A percentile compares a stretch with the other conserved stretches of the same genome.
These are phyloP conservation scores for Cathartes aura DNA, from an alignment of 2,113 vertebrate species.

Conservation along the genomic window DNA sequence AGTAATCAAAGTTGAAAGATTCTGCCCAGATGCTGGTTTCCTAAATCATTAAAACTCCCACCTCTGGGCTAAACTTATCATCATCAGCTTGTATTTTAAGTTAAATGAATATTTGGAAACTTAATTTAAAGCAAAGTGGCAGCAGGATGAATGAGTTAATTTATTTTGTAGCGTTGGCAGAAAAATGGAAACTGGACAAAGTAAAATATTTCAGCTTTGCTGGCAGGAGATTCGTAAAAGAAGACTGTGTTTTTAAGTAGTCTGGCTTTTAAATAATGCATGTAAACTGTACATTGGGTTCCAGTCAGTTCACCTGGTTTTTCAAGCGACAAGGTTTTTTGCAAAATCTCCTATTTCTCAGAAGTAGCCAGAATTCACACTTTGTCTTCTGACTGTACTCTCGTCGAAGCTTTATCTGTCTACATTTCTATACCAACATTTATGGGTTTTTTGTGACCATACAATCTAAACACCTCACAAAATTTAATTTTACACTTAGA, in stretches of 20 bases:
- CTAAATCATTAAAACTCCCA: background rate
- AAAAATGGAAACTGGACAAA: background rate
- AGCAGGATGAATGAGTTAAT: background rate
- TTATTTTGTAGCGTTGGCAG: background rate
- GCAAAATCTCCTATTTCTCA: background rate
- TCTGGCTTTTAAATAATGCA: background rate
- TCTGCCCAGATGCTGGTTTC: background rate
- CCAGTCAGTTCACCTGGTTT: background rate
- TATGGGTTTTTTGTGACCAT: background rate
- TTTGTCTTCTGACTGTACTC: background rate
- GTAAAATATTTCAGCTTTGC: slow-evolving; percentile 8
- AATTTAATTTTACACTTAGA: background rate
- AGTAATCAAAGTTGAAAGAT: background rate
- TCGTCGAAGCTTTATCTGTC: background rate
- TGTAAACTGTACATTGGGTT: background rate
- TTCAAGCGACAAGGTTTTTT: background rate
- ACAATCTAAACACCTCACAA: background rate
- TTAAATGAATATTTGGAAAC: background rate
- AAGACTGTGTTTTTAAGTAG: background rate
- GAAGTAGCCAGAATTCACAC: background rate
- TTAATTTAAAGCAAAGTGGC: background rate
- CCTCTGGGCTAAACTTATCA: background rate
- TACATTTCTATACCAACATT: background rate
- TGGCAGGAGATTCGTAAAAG: background rate
- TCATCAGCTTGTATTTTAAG: background rate